These are phyloP conservation scores for Saguinus midas DNA, from an alignment of 2,113 vertebrate species.

Conservation along the genomic window DNA sequence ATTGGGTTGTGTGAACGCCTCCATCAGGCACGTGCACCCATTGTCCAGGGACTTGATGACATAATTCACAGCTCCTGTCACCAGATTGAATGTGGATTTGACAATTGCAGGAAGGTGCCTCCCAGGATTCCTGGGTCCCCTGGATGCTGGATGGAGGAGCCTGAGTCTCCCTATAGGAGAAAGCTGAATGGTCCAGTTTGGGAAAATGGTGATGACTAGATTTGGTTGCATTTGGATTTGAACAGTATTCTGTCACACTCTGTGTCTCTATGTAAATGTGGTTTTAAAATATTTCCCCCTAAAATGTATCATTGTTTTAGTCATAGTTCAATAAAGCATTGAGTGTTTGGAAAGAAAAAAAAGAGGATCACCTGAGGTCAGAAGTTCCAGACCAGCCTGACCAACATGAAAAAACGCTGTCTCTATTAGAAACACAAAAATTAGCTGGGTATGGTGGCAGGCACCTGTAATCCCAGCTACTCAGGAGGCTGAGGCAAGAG, in stretches of 20 bases:
- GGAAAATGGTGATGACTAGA: neutral
- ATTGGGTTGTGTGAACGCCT: fast-evolving
- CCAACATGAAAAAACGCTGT: too few species aligned
- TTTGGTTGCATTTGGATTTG: neutral
- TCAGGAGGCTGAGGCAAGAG: too few species aligned
- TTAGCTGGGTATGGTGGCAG: too few species aligned
- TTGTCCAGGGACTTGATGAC: fast-evolving
- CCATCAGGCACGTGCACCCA: fast-evolving
- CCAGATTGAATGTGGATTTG: fast-evolving
- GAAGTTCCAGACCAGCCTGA: too few species aligned
- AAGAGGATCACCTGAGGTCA: too few species aligned
- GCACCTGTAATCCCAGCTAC: too few species aligned
- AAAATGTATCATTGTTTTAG: neutral
- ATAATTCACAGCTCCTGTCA: fast-evolving
- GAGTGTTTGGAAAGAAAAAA: neutral
- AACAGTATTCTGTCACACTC: neutral
- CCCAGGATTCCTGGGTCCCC: neutral
- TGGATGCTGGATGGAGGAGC: fast-evolving
- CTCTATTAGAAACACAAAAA: too few species aligned
- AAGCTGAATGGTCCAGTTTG: neutral
- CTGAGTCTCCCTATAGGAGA: neutral
- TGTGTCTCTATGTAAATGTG: neutral
- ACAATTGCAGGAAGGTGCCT: neutral
- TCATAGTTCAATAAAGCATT: neutral
- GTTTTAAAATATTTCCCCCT: neutral